Evolutionary conservation across 2,888 invertebrate species (phyloP), one percentile per base, ranked within the genome.

Genomic region (Tipula helvola): DNA sequence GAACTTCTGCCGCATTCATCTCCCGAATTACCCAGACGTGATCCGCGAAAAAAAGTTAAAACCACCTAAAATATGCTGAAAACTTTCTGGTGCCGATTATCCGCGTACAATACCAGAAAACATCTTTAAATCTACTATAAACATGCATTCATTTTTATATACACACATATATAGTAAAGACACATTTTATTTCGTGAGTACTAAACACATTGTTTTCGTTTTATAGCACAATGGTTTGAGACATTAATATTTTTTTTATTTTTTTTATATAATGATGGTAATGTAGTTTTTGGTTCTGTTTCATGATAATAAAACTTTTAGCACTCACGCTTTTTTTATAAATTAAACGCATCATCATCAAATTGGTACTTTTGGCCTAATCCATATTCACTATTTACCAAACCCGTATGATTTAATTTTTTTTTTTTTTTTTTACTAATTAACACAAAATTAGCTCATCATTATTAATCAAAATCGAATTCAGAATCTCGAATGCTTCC

Each of bases 41-140:
- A 87, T 87, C 86, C 86, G 39, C 71, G 87, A 16, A 87, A 87
- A 87, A 87, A 87, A 86, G 44, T 83, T 10, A 87, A 87, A 86
- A 86, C 87, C 16, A 44, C 87, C 39, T 87, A 87, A 41, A 47
- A 84, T 84, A 71, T 10, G 71, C 28, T 71, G 28, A 71, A 71
- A 71, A 71, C 10, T 28, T 71, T 71, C 3, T 71, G 18, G 28
- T 1, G 10, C 28, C 71, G 71, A 28, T 2, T 71, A 71, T 18
- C 71, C 12, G 71, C 71, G 28, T 28, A 71, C 71, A 71, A 71
- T 28, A 71, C 10, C 28, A 71, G 28, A 28, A 71, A 71, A 28
- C 28, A 71, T 71, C 28, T 71, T 28, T 71, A 28, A 71, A 71
- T 57, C 5, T 57, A 39, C 5, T 16, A 57, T 16, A 57, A 16